Percentiles rank a stretch among this genome's conserved stretches.
Conservation (phyloP, 2,797 vertebrate species). For the Chrysocyon brachyurus region DNA sequence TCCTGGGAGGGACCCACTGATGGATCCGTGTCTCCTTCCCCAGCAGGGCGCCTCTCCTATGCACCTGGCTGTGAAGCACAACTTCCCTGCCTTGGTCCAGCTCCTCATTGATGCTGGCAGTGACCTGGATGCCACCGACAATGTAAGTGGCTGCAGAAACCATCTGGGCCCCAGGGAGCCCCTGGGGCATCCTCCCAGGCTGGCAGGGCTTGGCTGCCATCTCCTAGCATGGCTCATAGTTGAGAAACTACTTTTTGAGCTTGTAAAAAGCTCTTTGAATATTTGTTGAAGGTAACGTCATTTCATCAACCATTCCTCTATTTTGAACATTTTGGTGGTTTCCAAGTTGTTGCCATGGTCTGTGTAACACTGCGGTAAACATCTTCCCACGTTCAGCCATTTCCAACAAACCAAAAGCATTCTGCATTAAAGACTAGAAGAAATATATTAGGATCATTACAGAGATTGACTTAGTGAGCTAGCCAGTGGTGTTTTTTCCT, state of each 20-base stretch:
- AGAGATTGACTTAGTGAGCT: neutral
- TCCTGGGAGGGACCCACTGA: neutral
- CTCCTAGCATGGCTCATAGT: neutral
- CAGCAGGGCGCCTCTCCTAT: conserved; percentile 91
- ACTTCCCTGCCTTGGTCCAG: conserved; percentile 90
- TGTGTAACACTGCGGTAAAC: neutral
- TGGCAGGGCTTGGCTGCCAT: neutral
- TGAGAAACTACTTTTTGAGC: neutral
- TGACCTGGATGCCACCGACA: conserved; percentile 92
- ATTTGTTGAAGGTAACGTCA: neutral
- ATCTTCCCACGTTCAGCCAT: neutral
- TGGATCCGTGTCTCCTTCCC: conserved; percentile 42
- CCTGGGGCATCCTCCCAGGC: neutral
- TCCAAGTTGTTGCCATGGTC: neutral
- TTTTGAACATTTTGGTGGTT: conserved; percentile 22
- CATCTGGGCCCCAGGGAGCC: neutral
- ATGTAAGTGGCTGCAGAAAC: conserved; percentile 88
- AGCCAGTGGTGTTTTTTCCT: neutral
- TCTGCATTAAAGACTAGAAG: neutral
- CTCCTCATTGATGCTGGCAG: conserved; percentile 91
- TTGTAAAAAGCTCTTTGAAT: neutral
- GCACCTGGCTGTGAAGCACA: conserved; percentile 91
- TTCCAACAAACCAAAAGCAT: neutral
- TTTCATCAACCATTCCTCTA: neutral
- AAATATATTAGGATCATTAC: neutral